phyloP scores from a whole-genome alignment of 2,888 invertebrate species.

The Oscheius sp. region DNA sequence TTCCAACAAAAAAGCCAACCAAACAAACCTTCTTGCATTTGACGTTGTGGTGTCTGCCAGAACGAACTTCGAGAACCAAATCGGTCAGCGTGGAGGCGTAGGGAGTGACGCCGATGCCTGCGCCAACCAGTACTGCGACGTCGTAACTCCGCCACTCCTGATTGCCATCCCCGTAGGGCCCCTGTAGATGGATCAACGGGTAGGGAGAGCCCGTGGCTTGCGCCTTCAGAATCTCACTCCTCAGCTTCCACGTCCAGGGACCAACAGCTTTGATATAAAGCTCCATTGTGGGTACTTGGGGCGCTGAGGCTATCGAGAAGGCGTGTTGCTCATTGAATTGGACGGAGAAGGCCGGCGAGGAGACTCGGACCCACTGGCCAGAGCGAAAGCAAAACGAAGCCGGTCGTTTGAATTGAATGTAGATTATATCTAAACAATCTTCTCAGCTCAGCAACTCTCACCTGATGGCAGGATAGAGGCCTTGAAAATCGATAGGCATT shows the following conservation, averaged over 20 bases:
- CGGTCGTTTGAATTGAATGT: slow-evolving; percentile 89
- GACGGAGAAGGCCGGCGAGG: slow-evolving; percentile 88
- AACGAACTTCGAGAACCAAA: slow-evolving; percentile 82
- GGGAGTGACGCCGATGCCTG: slow-evolving; percentile 95
- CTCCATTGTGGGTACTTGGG: slow-evolving; percentile 91
- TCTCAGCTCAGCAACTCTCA: slow-evolving; percentile 32
- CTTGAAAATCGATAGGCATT: slow-evolving; percentile 85
- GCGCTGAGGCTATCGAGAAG: slow-evolving; percentile 92
- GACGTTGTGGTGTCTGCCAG: slow-evolving; percentile 87
- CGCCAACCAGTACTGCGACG: slow-evolving; percentile 96
- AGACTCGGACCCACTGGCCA: slow-evolving; percentile 79
- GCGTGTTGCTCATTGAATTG: slow-evolving; percentile 87
- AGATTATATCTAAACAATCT: slow-evolving; percentile 70
- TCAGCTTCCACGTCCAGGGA: slow-evolving; percentile 90
- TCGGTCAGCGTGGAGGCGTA: slow-evolving; percentile 96
- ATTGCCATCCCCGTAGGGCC: slow-evolving; percentile 95
- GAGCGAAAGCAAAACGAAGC: slow-evolving; percentile 86
- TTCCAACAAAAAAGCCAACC: neutral
- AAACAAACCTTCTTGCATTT: slow-evolving; percentile 85
- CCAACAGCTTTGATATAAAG: slow-evolving; percentile 87
- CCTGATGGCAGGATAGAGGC: slow-evolving; percentile 88
- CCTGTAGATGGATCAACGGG: slow-evolving; percentile 79
- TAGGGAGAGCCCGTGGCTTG: slow-evolving; percentile 53
- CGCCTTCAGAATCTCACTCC: slow-evolving; percentile 75
- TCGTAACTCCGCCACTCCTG: slow-evolving; percentile 84